phyloP scores from a whole-genome alignment of 1,140 invertebrate genomes.

The Bombus waltoni region DNA sequence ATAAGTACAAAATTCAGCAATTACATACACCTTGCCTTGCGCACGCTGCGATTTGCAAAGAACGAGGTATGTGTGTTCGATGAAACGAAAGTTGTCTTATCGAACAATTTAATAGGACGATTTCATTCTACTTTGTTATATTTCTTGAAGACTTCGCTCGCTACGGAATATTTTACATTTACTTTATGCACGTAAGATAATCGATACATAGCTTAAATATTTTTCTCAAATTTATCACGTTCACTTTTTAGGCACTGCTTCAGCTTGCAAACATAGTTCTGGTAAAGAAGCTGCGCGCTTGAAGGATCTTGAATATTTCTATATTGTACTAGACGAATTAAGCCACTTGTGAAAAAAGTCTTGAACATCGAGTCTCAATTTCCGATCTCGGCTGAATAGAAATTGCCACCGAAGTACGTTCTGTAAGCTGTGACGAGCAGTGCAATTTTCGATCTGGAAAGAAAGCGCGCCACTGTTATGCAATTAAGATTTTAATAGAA shows the following conservation, averaged over 20 bases:
- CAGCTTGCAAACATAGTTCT: background rate
- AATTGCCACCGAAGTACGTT: background rate
- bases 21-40: background rate
- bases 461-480: background rate
- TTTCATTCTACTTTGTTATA: background rate
- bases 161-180: background rate
- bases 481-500: slow-evolving; percentile 1
- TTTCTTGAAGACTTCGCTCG: background rate
- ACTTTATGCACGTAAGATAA: too few species aligned
- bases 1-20: background rate
- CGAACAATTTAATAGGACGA: background rate
- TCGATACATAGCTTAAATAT: too few species aligned
- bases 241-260: background rate
- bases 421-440: background rate
- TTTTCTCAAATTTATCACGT: too few species aligned
- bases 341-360: background rate
- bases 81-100: background rate
- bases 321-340: background rate
- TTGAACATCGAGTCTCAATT: background rate
- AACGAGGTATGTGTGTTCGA: background rate
- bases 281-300: background rate
- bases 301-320: background rate
- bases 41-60: background rate
- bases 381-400: background rate
- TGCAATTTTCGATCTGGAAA: background rate